phyloP scores from a whole-genome alignment of 2,888 invertebrate genomes.

The Eupsilia transversa region DNA sequence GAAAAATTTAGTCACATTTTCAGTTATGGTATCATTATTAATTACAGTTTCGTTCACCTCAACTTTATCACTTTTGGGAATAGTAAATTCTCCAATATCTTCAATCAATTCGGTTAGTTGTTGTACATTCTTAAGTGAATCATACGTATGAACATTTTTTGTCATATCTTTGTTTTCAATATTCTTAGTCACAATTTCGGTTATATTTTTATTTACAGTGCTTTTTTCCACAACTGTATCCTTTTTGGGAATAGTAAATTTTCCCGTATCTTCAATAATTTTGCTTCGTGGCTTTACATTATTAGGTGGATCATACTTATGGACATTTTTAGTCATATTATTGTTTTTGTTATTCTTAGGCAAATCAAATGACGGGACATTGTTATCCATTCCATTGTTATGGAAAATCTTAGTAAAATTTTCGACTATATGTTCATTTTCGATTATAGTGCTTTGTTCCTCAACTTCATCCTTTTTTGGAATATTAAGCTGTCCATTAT shows the following conservation, averaged over 20 bases:
- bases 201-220: too few species aligned
- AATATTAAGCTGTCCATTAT: background rate
- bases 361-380: background rate
- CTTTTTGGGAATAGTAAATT: background rate
- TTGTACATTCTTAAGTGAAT: conserved; percentile 1
- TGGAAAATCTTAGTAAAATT: background rate
- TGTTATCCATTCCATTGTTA: background rate
- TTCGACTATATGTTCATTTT: too few species aligned
- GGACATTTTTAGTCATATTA: too few species aligned
- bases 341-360: background rate
- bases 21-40: background rate
- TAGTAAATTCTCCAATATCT: background rate
- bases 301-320: background rate
- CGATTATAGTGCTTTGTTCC: too few species aligned
- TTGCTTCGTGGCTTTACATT: background rate
- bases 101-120: background rate
- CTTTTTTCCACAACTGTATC: too few species aligned
- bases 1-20: background rate
- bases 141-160: background rate
- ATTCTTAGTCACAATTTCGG: background rate
- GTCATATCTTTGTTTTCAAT: background rate
- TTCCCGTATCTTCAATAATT: background rate
- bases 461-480: background rate
- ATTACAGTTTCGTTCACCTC: too few species aligned
- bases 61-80: background rate